Percentiles rank a stretch among this genome's conserved stretches.
phyloP scores from a whole-genome alignment of 2,113 vertebrate genomes.

The Neolamprologus tretocephalus region DNA sequence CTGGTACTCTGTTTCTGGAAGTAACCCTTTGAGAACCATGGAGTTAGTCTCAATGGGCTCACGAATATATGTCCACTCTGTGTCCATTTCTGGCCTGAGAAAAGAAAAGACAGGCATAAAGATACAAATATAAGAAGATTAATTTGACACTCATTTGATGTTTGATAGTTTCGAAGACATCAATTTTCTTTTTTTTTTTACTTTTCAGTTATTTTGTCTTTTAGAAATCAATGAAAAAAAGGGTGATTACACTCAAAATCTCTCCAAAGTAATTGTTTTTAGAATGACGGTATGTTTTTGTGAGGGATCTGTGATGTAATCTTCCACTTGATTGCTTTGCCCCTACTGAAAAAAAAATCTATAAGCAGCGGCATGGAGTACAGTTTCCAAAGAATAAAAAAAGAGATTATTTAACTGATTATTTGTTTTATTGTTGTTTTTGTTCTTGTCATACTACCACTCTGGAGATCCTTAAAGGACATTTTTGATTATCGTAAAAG shows the following conservation, averaged over 20 bases:
- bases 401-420: neutral
- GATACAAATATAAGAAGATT: neutral
- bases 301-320: neutral
- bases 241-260: neutral
- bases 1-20: slow-evolving; percentile 84
- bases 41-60: slow-evolving; percentile 86
- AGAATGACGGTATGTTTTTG: neutral
- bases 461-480: neutral
- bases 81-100: slow-evolving; percentile 85
- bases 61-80: slow-evolving; percentile 83
- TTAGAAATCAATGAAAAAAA: neutral
- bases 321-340: neutral
- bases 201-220: neutral
- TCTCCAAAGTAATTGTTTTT: neutral
- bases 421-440: neutral
- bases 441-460: neutral
- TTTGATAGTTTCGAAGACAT: neutral
- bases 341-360: neutral
- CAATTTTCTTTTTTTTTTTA: neutral
- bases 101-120: neutral
- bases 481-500: neutral
- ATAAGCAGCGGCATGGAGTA: neutral
- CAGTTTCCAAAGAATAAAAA: neutral
- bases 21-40: slow-evolving; percentile 87
- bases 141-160: neutral